These are phyloP conservation scores for Esox masquinongy DNA, from an alignment of 2,797 vertebrate species.

Conservation along the genomic window DNA sequence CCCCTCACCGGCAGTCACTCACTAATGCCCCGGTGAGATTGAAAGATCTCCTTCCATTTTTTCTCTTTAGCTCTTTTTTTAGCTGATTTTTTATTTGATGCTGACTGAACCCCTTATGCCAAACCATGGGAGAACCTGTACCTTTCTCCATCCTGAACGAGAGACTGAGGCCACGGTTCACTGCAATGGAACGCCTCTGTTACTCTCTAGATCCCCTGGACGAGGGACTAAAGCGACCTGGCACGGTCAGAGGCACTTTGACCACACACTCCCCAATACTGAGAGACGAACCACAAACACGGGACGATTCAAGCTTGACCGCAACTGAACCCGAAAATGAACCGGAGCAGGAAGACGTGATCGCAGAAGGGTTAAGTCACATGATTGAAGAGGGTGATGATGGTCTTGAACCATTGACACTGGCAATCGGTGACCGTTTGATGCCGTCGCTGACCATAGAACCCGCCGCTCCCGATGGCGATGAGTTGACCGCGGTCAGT, in stretches of 20 bases:
- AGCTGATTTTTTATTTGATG: background rate
- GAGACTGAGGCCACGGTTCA: slow-evolving; percentile 51
- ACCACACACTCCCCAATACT: slow-evolving; percentile 10
- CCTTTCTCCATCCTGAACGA: slow-evolving; percentile 68
- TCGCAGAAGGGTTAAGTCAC: background rate
- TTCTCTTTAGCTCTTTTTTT: background rate
- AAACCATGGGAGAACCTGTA: slow-evolving; percentile 53
- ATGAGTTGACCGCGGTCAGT: slow-evolving; percentile 16
- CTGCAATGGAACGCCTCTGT: slow-evolving; percentile 42
- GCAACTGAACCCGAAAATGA: slow-evolving; percentile 3
- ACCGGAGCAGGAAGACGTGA: slow-evolving; percentile 14
- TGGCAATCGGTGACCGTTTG: background rate
- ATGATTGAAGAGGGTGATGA: background rate
- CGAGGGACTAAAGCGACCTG: slow-evolving; percentile 14
- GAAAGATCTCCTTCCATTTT: background rate
- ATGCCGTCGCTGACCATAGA: slow-evolving; percentile 24
- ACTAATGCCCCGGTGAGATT: slow-evolving; percentile 1
- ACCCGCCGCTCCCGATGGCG: background rate
- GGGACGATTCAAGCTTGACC: background rate
- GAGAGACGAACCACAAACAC: background rate
- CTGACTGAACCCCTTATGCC: background rate
- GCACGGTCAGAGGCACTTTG: background rate
- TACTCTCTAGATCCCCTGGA: slow-evolving; percentile 54
- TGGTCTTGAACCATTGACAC: background rate
- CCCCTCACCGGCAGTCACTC: background rate